Evolutionary conservation across 2,797 vertebrate species (phyloP).

Genomic region (Synanceia verrucosa): DNA sequence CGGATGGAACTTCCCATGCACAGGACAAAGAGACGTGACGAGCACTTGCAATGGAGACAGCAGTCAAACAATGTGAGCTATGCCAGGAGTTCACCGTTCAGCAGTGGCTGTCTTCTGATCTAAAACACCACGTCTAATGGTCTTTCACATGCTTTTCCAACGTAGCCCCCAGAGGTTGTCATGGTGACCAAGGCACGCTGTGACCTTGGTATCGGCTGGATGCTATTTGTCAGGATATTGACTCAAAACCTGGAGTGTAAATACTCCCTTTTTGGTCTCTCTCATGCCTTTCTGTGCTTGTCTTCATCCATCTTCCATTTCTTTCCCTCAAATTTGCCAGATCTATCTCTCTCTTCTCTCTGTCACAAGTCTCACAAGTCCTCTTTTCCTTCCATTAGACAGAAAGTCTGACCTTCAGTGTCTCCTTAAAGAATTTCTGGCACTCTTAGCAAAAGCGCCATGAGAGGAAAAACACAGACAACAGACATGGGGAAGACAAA

Average conservation of each 20-base stretch:
- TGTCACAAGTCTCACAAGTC: constrained; percentile 30
- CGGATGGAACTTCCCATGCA: constrained; percentile 32
- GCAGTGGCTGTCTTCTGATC: neutral
- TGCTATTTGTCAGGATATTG: constrained; percentile 46
- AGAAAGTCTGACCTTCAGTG: constrained; percentile 54
- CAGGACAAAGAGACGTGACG: constrained; percentile 7
- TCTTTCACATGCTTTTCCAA: constrained; percentile 23
- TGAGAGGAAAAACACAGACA: constrained; percentile 35
- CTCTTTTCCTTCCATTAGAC: constrained; percentile 29
- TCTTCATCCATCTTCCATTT: constrained; percentile 35
- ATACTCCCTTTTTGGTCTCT: constrained; percentile 20
- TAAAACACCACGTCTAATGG: constrained; percentile 3
- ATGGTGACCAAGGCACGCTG: constrained; percentile 51
- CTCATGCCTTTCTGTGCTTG: constrained; percentile 14
- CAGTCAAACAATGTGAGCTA: constrained; percentile 16
- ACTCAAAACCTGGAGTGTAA: constrained; percentile 50
- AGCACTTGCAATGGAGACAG: neutral
- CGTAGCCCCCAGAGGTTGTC: constrained; percentile 44
- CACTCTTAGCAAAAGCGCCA: constrained; percentile 17
- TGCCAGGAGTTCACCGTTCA: neutral
- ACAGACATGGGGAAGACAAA: constrained; percentile 14
- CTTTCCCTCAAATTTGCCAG: neutral
- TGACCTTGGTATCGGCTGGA: constrained; percentile 47
- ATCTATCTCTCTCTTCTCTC: neutral
- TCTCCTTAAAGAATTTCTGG: constrained; percentile 48